These are phyloP conservation scores for Temnothorax longispinosus DNA, from an alignment of 1,140 invertebrate species.

Conservation along the genomic window DNA sequence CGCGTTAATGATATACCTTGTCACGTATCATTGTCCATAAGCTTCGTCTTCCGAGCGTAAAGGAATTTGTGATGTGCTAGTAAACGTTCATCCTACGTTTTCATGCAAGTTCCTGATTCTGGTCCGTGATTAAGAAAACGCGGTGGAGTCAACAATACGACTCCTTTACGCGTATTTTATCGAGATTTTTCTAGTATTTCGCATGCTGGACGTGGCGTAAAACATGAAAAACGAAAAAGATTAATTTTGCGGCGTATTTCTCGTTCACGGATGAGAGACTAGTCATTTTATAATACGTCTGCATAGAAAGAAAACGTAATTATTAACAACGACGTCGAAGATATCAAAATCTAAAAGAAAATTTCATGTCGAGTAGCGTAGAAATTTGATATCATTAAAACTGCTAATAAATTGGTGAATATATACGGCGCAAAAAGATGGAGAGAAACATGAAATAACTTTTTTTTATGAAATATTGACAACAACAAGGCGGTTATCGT, in stretches of 20 bases:
- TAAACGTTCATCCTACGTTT: constrained; percentile 20
- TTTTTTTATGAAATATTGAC: neutral
- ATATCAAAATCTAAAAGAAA: neutral
- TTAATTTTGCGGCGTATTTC: constrained; percentile 18
- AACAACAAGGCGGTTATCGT: neutral
- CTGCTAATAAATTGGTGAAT: constrained; percentile 7
- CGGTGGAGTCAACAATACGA: neutral
- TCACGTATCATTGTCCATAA: neutral
- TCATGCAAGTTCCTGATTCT: constrained; percentile 9
- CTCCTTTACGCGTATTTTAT: neutral
- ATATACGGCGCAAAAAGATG: neutral
- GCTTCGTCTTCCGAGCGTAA: neutral
- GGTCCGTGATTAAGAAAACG: neutral
- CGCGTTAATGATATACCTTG: neutral
- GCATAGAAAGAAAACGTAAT: constrained; percentile 6
- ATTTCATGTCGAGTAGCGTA: neutral
- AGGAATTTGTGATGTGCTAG: neutral
- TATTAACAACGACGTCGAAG: neutral
- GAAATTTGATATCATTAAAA: neutral
- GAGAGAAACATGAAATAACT: neutral
- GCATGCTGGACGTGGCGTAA: neutral
- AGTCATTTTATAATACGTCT: constrained; percentile 32
- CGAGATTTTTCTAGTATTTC: constrained; percentile 1
- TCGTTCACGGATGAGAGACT: constrained; percentile 44
- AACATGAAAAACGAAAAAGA: neutral